These are phyloP conservation scores for Paratilapia polleni DNA, from an alignment of 2,113 vertebrate genomes.

Conservation along the genomic window DNA sequence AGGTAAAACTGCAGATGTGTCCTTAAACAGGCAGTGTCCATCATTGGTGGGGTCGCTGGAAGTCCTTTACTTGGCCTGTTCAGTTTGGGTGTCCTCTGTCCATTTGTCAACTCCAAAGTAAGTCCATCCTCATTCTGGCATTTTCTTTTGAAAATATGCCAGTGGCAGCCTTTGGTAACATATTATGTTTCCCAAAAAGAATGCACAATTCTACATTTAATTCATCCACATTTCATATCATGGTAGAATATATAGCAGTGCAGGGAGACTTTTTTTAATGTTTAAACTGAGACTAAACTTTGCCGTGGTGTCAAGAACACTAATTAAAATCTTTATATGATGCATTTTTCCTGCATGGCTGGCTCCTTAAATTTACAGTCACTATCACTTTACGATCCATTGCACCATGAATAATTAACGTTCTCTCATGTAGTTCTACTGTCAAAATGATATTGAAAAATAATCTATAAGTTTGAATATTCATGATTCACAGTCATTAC, in stretches of 20 bases:
- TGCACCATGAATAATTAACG: too few relatives aligned
- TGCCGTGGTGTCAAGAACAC: too few relatives aligned
- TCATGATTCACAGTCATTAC: too few relatives aligned
- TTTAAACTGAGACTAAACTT: too few relatives aligned
- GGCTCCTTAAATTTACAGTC: too few relatives aligned
- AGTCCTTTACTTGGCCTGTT: constrained; percentile 84
- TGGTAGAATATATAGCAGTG: neutral
- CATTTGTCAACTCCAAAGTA: constrained; percentile 81
- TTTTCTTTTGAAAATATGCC: neutral
- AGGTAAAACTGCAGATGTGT: neutral
- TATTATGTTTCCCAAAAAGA: neutral
- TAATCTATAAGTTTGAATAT: too few relatives aligned
- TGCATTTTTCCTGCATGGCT: too few relatives aligned
- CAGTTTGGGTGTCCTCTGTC: constrained; percentile 80
- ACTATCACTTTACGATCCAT: too few relatives aligned
- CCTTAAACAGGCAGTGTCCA: constrained; percentile 64
- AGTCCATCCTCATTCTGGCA: constrained; percentile 31
- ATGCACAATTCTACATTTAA: neutral
- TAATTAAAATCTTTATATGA: too few relatives aligned
- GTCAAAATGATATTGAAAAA: too few relatives aligned
- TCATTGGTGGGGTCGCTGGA: constrained; percentile 74
- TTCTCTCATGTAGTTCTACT: too few relatives aligned
- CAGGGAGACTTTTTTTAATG: neutral
- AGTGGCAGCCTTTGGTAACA: neutral
- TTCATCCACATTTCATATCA: neutral